These are phyloP conservation scores for Dicrurus megarhynchus DNA, from an alignment of 2,113 vertebrate species.

Conservation along the genomic window DNA sequence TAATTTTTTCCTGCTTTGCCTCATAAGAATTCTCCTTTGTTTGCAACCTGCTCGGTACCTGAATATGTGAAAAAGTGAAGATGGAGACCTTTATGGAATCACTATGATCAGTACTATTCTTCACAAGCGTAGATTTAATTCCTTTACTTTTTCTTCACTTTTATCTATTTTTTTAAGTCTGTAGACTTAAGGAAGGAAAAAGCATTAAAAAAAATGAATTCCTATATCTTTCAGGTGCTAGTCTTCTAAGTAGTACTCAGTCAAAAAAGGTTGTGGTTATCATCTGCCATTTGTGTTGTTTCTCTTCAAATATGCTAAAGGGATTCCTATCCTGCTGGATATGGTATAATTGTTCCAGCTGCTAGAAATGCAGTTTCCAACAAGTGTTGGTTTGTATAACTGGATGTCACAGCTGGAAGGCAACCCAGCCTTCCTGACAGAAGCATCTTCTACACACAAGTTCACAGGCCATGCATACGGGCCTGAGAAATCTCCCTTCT, in stretches of 20 bases:
- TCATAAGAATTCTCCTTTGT: slow-evolving; percentile 16
- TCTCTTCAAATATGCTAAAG: background rate
- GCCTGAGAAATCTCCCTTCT: background rate
- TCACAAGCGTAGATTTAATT: background rate
- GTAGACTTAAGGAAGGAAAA: too few species aligned
- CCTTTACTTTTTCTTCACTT: background rate
- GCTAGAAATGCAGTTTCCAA: background rate
- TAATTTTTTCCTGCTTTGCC: background rate
- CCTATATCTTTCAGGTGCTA: background rate
- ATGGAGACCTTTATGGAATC: background rate
- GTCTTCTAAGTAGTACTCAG: background rate
- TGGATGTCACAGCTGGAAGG: background rate
- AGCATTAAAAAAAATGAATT: background rate
- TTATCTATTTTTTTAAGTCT: background rate
- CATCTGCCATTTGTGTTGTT: background rate
- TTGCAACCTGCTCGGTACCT: background rate
- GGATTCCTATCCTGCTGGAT: background rate
- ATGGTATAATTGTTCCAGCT: background rate
- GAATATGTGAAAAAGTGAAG: background rate
- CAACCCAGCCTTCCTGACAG: background rate
- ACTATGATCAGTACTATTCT: background rate
- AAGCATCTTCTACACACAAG: background rate
- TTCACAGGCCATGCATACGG: background rate
- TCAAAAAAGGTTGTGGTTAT: background rate
- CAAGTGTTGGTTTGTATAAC: background rate